Percentiles rank a stretch among this genome's conserved stretches.
These are phyloP conservation scores for Erpornis zantholeuca DNA, from an alignment of 2,113 vertebrate genomes.

Conservation along the genomic window DNA sequence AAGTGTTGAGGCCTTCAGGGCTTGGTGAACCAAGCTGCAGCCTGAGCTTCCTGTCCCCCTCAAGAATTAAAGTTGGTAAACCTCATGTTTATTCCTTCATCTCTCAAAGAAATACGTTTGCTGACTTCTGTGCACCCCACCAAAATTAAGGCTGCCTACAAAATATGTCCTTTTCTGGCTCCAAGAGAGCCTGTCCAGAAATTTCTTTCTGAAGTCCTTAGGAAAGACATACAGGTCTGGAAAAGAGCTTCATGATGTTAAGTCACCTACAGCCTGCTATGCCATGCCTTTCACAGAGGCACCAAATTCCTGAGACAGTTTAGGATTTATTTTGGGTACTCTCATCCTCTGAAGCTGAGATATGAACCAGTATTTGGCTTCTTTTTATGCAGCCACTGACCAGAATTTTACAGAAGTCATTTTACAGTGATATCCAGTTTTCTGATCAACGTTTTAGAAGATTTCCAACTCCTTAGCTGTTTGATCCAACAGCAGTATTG, in stretches of 20 bases:
- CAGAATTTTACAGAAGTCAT: background rate
- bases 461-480: background rate
- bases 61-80: background rate
- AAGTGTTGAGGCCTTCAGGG: background rate
- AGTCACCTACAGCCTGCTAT: background rate
- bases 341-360: background rate
- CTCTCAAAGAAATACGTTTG: background rate
- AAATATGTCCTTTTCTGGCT: background rate
- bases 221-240: background rate
- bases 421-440: background rate
- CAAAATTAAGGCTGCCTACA: background rate
- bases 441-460: background rate
- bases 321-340: background rate
- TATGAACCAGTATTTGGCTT: background rate
- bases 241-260: background rate
- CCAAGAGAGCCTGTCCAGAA: background rate
- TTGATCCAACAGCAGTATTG: accelerated
- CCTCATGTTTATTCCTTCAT: background rate
- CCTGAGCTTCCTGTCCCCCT: background rate
- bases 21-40: background rate
- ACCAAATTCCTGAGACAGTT: background rate
- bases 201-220: background rate
- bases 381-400: background rate
- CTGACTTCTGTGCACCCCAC: background rate
- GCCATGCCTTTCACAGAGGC: background rate